Conservation (phyloP, 1,140 invertebrate species). For the Pseudomyrmex cubaensis region DNA sequence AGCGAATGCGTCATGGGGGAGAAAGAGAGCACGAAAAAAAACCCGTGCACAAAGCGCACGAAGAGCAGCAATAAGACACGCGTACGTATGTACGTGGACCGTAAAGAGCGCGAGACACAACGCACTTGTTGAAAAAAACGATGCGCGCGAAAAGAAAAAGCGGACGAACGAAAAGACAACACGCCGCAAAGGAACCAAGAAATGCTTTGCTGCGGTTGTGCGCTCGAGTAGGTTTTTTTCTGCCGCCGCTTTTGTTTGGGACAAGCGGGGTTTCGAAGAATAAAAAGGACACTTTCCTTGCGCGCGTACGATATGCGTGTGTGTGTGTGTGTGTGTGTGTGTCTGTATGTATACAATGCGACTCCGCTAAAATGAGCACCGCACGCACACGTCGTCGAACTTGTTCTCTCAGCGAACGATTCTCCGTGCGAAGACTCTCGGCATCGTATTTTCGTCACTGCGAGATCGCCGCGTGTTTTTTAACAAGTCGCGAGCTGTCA, state of each 20-base stretch:
- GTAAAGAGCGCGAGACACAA: background rate
- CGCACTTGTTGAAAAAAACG: background rate
- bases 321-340: background rate
- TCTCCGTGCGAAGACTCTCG: background rate
- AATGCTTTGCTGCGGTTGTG: too few species aligned
- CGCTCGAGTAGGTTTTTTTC: background rate
- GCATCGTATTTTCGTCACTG: background rate
- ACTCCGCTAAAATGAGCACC: constrained; percentile 34
- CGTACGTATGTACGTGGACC: too few species aligned
- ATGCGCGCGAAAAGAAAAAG: background rate
- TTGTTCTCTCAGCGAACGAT: too few species aligned
- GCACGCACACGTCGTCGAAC: background rate
- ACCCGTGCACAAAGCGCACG: background rate
- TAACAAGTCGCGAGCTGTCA: constrained; percentile 68
- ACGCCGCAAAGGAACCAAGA: too few species aligned
- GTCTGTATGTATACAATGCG: background rate
- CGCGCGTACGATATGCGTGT: background rate
- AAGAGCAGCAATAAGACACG: background rate
- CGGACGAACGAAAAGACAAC: background rate
- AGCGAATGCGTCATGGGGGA: background rate
- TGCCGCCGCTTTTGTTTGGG: constrained; percentile 21
- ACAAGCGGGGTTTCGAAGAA: constrained; percentile 17
- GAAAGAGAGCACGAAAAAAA: background rate
- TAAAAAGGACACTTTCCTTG: constrained; percentile 28
- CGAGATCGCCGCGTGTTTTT: background rate